These are phyloP conservation scores for Argyrosomus japonicus DNA, from an alignment of 2,113 vertebrate genomes.

Conservation along the genomic window DNA sequence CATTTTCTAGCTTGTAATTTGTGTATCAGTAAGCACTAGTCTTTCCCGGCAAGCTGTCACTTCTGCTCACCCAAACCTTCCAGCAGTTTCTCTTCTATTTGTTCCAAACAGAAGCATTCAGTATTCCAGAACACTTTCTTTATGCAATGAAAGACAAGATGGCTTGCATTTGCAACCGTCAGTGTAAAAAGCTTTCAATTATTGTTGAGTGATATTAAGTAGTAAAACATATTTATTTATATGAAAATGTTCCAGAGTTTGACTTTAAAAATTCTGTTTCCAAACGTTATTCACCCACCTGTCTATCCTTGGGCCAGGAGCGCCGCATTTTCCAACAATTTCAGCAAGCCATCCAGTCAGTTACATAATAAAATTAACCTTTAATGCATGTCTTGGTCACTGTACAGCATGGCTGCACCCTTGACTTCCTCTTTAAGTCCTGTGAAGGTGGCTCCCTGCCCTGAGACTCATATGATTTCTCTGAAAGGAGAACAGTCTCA, in stretches of 20 bases:
- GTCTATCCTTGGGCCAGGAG: conserved; percentile 16
- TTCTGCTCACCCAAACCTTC: conserved; percentile 6
- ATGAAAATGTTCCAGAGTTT: conserved; percentile 22
- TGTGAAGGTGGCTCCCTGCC: conserved; percentile 4
- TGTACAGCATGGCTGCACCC: neutral
- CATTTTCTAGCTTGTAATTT: neutral
- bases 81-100: conserved; percentile 6
- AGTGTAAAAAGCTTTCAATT: conserved; percentile 30
- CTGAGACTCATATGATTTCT: conserved; percentile 9
- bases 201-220: conserved; percentile 26
- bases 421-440: conserved; percentile 23
- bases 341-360: conserved; percentile 23
- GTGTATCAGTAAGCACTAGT: neutral
- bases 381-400: conserved; percentile 39
- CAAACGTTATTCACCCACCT: conserved; percentile 30
- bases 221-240: conserved; percentile 48
- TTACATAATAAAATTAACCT: conserved; percentile 46
- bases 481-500: conserved; percentile 5
- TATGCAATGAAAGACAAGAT: conserved; percentile 2
- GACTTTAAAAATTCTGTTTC: conserved; percentile 37
- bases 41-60: neutral
- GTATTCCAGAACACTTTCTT: neutral
- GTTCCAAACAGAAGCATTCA: conserved; percentile 4
- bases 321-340: conserved; percentile 46
- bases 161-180: conserved; percentile 29